These are phyloP conservation scores for Drosophila bocqueti DNA, from an alignment of 1,140 invertebrate genomes.

Conservation along the genomic window DNA sequence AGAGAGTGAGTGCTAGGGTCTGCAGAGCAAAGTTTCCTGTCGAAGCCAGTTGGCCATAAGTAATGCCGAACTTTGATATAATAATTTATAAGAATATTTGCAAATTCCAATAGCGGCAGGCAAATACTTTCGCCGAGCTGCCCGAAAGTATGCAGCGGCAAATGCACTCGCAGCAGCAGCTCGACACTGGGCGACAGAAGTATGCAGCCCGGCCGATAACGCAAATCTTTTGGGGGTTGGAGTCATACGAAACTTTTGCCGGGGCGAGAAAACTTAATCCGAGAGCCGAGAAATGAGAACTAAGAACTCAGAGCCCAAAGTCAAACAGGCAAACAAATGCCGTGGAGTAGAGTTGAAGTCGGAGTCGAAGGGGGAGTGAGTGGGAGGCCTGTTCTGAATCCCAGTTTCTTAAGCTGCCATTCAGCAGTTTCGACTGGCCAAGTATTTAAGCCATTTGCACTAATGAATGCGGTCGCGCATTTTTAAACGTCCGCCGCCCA, in stretches of 20 bases:
- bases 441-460: constrained; percentile 83
- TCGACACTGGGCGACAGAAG: constrained; percentile 37
- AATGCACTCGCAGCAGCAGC: constrained; percentile 54
- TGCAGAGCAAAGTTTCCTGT: constrained; percentile 15
- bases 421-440: constrained; percentile 66
- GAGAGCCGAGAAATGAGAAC: not conserved
- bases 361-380: not conserved
- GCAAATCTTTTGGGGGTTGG: constrained; percentile 23
- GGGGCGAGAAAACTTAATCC: constrained; percentile 73
- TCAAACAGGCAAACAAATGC: constrained; percentile 77
- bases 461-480: constrained; percentile 84
- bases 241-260: constrained; percentile 43
- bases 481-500: constrained; percentile 59
- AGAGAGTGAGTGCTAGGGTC: not conserved
- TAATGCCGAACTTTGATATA: constrained; percentile 58
- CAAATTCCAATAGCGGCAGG: constrained; percentile 48
- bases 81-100: constrained; percentile 65
- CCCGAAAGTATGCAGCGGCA: constrained; percentile 74
- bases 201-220: constrained; percentile 31
- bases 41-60: constrained; percentile 42
- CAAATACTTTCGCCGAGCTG: constrained; percentile 49
- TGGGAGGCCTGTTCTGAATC: not conserved
- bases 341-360: constrained; percentile 6
- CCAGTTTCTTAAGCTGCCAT: constrained; percentile 64
- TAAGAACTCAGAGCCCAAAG: constrained; percentile 58